Base-by-base conservation (phyloP, 2,113 vertebrate species). In the Ondatra zibethicus region DNA sequence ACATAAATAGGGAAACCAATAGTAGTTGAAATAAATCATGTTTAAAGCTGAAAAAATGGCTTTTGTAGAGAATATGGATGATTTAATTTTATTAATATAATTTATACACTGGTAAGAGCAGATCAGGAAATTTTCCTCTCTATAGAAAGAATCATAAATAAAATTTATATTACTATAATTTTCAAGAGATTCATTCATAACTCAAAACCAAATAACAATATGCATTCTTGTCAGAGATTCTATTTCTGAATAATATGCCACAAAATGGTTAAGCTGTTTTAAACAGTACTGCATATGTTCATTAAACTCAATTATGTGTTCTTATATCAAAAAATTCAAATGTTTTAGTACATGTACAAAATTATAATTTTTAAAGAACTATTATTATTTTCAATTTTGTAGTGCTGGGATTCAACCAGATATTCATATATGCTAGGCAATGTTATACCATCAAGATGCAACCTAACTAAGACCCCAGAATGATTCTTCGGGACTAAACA, bases 1-100 rank as follows among this genome's bases (percentile, higher is more conserved):
- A 42, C 31, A 70, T 50, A 50, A 63, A 82, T 68, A 96, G 19
- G 6, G 63, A 94, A 94, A 89, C 8, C 0, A 65, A 86, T 81
- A 85, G 7, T 70, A n/a, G 10, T 27, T 65, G 3, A 89, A 81
- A 93, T 58, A 2, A 78, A 85, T 61, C 12, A 50, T 87, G 77
- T 77, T 47, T 58, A 84, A 94, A 63, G 5, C 5, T 90, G 50
- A 95, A 86, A 86, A 82, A 76, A 72, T 94, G 76, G 70, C 27
- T 87, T 92, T 76, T 76, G 27, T 7, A 17, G 13, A 47, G 5
- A 88, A 36, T 50, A 66, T 36, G 66, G 0, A 92, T 92, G 50
- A 95, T 61, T 73, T 88, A 78, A 75, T 36, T 80, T 80, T 87
- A 65, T 76, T 36, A 94, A 55, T 42, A 58, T 7, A 77, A 70